Conservation (phyloP, 2,888 invertebrate species). For the Parasteatoda lunata region DNA sequence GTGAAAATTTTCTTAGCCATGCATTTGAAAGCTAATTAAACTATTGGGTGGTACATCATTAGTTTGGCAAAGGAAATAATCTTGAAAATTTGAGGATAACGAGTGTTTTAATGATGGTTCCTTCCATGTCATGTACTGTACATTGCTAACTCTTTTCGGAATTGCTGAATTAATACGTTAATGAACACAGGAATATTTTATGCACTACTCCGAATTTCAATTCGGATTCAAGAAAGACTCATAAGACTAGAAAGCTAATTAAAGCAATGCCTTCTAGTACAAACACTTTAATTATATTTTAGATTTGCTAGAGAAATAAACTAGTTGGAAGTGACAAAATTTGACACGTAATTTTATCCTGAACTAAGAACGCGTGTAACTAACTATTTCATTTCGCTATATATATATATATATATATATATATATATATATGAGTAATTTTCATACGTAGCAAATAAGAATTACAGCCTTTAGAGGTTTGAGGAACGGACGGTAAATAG, state of each 20-base stretch:
- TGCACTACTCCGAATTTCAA: neutral
- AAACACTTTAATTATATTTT: neutral
- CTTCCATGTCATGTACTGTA: neutral
- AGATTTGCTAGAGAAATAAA: neutral
- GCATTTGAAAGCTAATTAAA: constrained; percentile 1
- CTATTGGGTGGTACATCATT: neutral
- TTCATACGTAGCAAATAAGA: no score
- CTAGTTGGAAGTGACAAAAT: neutral
- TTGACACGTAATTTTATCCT: neutral
- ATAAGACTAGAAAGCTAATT: neutral
- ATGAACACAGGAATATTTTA: neutral
- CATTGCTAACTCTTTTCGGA: neutral
- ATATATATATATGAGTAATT: no score
- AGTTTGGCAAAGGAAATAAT: neutral
- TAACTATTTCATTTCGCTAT: no score
- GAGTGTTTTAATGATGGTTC: neutral
- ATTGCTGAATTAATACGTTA: constrained; percentile 5
- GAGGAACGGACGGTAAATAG: no score
- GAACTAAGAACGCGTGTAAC: no score
- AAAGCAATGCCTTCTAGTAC: neutral
- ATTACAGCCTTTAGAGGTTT: no score
- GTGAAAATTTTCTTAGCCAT: neutral
- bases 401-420: no score
- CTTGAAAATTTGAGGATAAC: neutral
- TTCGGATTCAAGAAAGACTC: neutral